Evolutionary conservation across 92 coral and sea anemone genomes (phyloP).

Genomic region (Epizoanthus stellaris): DNA sequence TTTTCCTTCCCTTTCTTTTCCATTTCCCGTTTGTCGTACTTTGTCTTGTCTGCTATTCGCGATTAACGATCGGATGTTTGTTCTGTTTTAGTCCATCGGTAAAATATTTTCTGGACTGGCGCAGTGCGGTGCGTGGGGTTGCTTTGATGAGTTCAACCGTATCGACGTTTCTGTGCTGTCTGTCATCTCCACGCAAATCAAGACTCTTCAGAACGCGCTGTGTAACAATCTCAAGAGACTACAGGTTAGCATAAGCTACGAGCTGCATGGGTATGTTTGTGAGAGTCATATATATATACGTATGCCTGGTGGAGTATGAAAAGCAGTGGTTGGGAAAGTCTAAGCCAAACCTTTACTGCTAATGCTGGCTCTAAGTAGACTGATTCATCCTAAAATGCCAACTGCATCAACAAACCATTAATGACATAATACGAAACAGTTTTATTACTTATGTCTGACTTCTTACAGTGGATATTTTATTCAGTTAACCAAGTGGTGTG

Average conservation of each 20-base stretch:
- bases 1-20: neutral
- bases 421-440: no score
- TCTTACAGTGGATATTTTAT: neutral
- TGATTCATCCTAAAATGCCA: neutral
- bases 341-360: neutral
- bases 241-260: constrained; percentile 68
- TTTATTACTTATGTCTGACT: neutral
- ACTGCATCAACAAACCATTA: no score
- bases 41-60: neutral
- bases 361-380: no score
- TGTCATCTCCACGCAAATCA: constrained; percentile 97
- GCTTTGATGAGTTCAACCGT: constrained; percentile 99
- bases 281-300: no score
- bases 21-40: neutral
- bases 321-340: neutral
- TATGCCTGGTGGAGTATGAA: neutral
- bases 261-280: neutral
- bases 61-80: neutral
- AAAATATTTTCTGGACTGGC: constrained; percentile 99
- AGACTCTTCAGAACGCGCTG: constrained; percentile 93
- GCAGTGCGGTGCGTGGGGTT: constrained; percentile 99
- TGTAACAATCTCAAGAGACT: constrained; percentile 90
- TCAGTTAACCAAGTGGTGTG: neutral
- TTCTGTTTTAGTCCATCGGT: constrained; percentile 87
- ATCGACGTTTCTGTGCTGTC: constrained; percentile 98